Base-by-base conservation (phyloP, 2,113 vertebrate species). In the Dicaeum eximium region DNA sequence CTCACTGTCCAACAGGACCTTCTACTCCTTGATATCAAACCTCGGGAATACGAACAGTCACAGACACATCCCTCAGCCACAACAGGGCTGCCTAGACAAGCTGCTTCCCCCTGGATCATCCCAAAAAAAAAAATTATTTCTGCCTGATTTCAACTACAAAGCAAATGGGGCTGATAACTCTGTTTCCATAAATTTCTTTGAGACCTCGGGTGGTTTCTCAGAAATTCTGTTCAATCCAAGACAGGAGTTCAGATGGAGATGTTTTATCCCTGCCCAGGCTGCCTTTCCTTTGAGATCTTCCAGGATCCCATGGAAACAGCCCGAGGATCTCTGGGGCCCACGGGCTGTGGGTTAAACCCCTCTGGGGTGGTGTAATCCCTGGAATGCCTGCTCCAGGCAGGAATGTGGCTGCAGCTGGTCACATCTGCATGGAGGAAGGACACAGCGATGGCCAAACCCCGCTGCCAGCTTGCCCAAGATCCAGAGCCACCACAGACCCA, bases 381-480 rank as follows among this genome's bases (percentile, higher is more conserved):
- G 22, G 40, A n/a, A 51, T 54, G 11, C 30, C 30, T 53, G 9
- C 8, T 47, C 35, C 47, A 74, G 77, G 10, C 50, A 66, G 42
- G 56, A 33, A n/a, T 35, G 17, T 9, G 21, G 37, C 82, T 64
- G 33, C 27, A 67, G 18, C 3, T 3, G 19, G 45, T 57, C 45
- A 40, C 40, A 75, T 65, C 53, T 12, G 27, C 42, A 15, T 9
- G 18, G n/a, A 65, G 53, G 33, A 51, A 56, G 56, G 80, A 45
- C 48, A n/a, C 20, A 31, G 21, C 0, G 0, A 31, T 25, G 16
- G 57, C 21, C 48, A 54, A 45, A 38, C 24, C 18, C 27, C 67
- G 54, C 48, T 42, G 10, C 28, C 66, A 75, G 44, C 22, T 82
- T 77, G 31, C 18, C 33, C 53, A 47, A 67, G 40, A 61, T 15